Percentiles rank a stretch among this genome's conserved stretches.
phyloP scores from a whole-genome alignment of 2,113 vertebrate genomes.

The Acinonyx jubatus region DNA sequence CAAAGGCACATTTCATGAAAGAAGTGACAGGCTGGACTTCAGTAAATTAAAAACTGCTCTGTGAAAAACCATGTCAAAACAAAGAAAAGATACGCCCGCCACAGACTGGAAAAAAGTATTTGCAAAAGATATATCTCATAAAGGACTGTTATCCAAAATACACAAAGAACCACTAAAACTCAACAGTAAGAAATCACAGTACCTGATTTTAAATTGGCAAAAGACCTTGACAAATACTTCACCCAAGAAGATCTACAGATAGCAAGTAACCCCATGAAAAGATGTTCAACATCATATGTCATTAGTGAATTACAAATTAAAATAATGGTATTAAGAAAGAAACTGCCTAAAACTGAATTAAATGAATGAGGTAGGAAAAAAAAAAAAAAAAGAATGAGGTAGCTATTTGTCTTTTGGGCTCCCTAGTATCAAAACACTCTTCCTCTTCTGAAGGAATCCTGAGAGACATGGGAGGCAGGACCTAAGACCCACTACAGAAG shows the following conservation, averaged over 20 bases:
- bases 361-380: neutral
- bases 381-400: neutral
- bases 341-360: neutral
- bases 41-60: neutral
- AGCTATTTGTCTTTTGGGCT: neutral
- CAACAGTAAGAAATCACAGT: neutral
- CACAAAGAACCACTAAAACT: neutral
- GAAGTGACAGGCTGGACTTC: neutral
- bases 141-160: neutral
- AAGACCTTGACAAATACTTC: neutral
- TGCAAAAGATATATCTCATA: neutral
- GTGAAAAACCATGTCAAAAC: neutral
- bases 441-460: neutral
- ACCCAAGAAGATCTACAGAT: neutral
- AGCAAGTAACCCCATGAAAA: neutral
- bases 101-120: neutral
- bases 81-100: neutral
- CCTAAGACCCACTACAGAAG: neutral
- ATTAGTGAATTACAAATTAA: neutral
- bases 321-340: neutral
- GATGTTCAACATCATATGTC: neutral
- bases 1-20: neutral
- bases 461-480: neutral
- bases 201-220: neutral
- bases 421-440: neutral